Conservation (phyloP, 2,113 vertebrate species). For the Sapayoa aenigma region DNA sequence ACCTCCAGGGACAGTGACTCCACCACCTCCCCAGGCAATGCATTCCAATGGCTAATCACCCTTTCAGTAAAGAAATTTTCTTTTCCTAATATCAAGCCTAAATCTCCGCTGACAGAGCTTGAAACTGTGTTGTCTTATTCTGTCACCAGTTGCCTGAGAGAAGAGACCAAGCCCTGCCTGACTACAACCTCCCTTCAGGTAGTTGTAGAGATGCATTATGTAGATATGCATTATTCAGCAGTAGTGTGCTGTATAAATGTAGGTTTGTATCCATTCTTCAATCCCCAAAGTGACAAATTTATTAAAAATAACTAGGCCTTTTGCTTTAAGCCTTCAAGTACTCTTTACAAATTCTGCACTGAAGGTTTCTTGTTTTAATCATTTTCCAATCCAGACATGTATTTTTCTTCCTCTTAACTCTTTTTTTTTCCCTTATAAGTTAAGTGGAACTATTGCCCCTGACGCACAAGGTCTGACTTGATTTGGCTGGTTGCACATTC, state of each 20-base stretch:
- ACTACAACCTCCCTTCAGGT: no score
- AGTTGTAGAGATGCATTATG: no score
- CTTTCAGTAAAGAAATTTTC: no score
- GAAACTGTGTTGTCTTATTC: no score
- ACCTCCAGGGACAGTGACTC: no score
- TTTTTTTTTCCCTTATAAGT: no score
- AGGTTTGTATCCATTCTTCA: neutral
- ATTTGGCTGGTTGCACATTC: neutral
- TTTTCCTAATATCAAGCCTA: no score
- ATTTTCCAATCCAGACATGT: neutral
- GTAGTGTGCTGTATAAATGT: neutral
- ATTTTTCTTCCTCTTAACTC: neutral
- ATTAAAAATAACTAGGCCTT: neutral
- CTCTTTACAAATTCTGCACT: neutral
- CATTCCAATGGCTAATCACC: no score
- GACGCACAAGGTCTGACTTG: neutral
- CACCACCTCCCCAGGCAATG: no score
- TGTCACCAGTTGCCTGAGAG: no score
- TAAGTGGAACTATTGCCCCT: neutral
- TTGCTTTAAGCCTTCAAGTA: neutral
- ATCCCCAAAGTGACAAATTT: neutral
- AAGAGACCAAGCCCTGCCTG: no score
- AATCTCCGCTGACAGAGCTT: no score
- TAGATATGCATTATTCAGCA: neutral
- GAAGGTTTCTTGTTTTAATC: neutral